Percentiles rank a stretch among this genome's conserved stretches.
Evolutionary conservation across 2,113 vertebrate species (phyloP).

Genomic region (Carassius carassius): DNA sequence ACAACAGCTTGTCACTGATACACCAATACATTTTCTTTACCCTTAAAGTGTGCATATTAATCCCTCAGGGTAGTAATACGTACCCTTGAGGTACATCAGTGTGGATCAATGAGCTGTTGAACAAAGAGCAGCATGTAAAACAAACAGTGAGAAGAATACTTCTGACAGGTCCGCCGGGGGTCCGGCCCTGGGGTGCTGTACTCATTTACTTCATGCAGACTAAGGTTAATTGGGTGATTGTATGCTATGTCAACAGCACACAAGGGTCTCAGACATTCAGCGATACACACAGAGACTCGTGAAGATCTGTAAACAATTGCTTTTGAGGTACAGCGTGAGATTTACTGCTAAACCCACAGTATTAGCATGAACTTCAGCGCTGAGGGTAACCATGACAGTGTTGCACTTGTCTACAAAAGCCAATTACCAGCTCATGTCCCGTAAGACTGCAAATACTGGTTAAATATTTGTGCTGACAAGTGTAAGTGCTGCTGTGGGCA

Average conservation of each 20-base stretch:
- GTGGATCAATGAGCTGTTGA: slow-evolving; percentile 6
- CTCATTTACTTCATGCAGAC: slow-evolving; percentile 8
- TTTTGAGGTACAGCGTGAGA: neutral
- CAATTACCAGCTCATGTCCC: slow-evolving; percentile 47
- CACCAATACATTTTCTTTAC: too few relatives aligned
- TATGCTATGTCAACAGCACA: slow-evolving; percentile 7
- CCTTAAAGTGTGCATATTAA: too few relatives aligned
- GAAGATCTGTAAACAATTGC: slow-evolving; percentile 18
- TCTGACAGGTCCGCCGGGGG: slow-evolving; percentile 6
- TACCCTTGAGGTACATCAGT: neutral
- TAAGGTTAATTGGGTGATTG: slow-evolving; percentile 36
- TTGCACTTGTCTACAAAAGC: neutral
- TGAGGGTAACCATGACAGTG: slow-evolving; percentile 27
- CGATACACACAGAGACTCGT: slow-evolving; percentile 21
- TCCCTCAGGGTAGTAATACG: too few relatives aligned
- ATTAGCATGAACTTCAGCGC: neutral
- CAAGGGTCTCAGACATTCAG: neutral
- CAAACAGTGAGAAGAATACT: neutral
- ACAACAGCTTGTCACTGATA: too few relatives aligned
- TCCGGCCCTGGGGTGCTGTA: slow-evolving; percentile 15
- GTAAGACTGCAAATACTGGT: slow-evolving; percentile 38
- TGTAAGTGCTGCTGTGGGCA: slow-evolving; percentile 39
- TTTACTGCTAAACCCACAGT: neutral
- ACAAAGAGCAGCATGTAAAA: slow-evolving; percentile 13
- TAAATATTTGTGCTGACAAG: slow-evolving; percentile 54